phyloP scores from a whole-genome alignment of 92 coral and sea anemone species.

The Montipora capitata region DNA sequence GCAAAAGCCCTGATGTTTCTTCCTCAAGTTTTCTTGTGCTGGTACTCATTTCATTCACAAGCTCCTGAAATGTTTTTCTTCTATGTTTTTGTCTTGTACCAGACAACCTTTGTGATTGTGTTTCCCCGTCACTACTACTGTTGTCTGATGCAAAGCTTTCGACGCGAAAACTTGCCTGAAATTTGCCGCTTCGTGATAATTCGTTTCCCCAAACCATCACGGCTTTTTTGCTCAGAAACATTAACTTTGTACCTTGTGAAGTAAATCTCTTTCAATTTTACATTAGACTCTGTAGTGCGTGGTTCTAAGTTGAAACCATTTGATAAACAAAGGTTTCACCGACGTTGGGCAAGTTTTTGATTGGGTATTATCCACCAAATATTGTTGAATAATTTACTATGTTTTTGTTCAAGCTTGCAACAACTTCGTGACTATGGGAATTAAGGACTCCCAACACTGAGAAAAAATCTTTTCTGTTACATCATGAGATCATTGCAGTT shows the following conservation, averaged over 20 bases:
- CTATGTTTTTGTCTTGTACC: conserved; percentile 10
- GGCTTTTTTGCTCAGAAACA: no score
- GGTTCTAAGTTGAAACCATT: background rate
- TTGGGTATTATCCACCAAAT: conserved; percentile 31
- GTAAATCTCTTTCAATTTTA: background rate
- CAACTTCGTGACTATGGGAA: background rate
- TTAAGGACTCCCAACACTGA: no score
- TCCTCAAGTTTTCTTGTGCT: conserved; percentile 80
- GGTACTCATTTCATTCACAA: conserved; percentile 68
- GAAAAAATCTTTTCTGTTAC: no score
- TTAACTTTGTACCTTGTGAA: background rate
- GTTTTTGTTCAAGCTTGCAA: background rate
- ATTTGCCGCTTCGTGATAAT: conserved; percentile 18
- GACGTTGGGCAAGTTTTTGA: conserved; percentile 25
- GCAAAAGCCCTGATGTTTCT: conserved; percentile 72
- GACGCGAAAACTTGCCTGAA: conserved; percentile 23
- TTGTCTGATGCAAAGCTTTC: conserved; percentile 40
- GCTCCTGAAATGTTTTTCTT: conserved; percentile 63
- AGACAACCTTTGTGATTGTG: background rate
- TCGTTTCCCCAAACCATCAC: conserved; percentile 31
- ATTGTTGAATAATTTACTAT: background rate
- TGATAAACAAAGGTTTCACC: conserved; percentile 8
- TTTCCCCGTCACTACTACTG: conserved; percentile 30
- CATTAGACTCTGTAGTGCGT: background rate
- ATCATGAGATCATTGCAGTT: no score